Evolutionary conservation across 2,888 invertebrate species (phyloP), one percentile per base, ranked within the genome.

Genomic region (Hylaea fasciaria): DNA sequence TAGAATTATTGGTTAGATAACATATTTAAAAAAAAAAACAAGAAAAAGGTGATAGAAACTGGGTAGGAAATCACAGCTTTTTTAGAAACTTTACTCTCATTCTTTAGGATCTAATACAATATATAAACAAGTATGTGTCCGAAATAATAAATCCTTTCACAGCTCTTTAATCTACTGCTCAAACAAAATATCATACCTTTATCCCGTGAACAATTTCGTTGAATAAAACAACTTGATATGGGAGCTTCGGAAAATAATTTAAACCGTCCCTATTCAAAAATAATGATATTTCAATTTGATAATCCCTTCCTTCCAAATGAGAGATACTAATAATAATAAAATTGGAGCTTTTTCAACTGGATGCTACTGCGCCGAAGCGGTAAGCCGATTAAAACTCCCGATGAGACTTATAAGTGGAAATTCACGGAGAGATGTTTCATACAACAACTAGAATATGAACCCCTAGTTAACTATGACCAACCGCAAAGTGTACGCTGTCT

Each of bases 351-450:
- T 86, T 85, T 80, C 79, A 77, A 86, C 81, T 81, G 81, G 78
- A 78, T 82, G 82, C 80, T 73, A 68, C 77, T 77, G 77, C 78
- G 78, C 71, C 69, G 75, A 77, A 79, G 78, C 82, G 71, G 80
- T 89, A 90, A 91, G 89, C 85, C 85, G 91, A 90, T 90, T 90
- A 89, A 86, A 83, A 83, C 79, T 78, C 82, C 82, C 77, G 76
- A 81, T 82, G 83, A 82, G 83, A 81, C 82, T 81, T 83, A 77
- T 71, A 72, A 66, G 68, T 41, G 50, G 44, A 50, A 61, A 78
- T 71, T 72, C 51, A 81, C 67, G 58, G 62, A 8, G 10, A 7
- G 4, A 51, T 54, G 45, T 47, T 48, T 28, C 22, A 14, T 11
- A 47, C 9, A 68, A 39, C 57, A 39, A 37, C 22, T 16, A 22